Evolutionary conservation across 2,113 vertebrate genomes (phyloP).

Genomic region (Camelus dromedarius): DNA sequence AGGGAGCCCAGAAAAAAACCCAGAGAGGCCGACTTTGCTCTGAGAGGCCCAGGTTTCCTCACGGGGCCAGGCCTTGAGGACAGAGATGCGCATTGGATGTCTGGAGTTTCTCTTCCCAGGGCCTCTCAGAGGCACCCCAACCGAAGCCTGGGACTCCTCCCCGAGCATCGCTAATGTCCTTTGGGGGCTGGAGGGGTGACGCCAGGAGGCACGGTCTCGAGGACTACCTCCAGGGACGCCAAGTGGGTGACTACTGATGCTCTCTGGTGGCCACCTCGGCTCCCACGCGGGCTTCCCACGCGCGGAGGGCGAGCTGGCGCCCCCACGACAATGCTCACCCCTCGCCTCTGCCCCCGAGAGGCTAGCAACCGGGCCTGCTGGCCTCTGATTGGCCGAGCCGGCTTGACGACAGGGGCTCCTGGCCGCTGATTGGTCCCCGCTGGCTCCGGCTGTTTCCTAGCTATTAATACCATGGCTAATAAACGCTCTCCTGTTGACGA

Average conservation of each 20-base stretch:
- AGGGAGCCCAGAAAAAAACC: neutral
- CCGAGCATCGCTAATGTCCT: neutral
- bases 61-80: neutral
- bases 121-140: neutral
- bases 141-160: neutral
- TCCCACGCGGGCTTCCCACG: constrained; percentile 54
- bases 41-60: constrained; percentile 1
- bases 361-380: constrained; percentile 78
- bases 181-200: neutral
- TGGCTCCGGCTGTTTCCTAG: constrained; percentile 76
- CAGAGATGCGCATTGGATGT: neutral
- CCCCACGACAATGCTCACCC: constrained; percentile 54
- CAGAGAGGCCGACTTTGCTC: neutral
- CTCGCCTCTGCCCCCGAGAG: constrained; percentile 73
- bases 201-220: neutral
- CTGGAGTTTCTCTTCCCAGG: constrained; percentile 16
- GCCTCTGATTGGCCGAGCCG: constrained; percentile 71
- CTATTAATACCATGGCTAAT: constrained; percentile 76
- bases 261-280: constrained; percentile 35
- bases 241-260: neutral
- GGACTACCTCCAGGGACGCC: neutral
- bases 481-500: constrained; percentile 68
- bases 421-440: constrained; percentile 74
- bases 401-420: constrained; percentile 78
- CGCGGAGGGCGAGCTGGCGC: neutral